phyloP scores from a whole-genome alignment of 2,797 vertebrate species.

The Argyrosomus regius region DNA sequence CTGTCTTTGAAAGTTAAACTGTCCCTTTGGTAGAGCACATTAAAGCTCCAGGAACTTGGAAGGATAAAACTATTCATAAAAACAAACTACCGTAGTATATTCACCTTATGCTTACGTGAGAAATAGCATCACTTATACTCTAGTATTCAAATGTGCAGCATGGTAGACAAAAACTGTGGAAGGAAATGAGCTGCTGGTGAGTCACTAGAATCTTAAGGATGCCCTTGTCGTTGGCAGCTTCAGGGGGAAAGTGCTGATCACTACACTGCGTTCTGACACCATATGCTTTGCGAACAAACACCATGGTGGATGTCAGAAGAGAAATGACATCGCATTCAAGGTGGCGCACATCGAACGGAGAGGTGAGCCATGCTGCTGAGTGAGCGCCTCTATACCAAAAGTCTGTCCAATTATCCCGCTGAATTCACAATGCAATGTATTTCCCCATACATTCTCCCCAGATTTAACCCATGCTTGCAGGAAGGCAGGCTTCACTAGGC shows the following conservation, averaged over 20 bases:
- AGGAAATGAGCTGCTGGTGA: conserved; percentile 47
- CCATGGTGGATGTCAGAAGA: conserved; percentile 55
- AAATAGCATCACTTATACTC: conserved; percentile 31
- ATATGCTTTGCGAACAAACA: conserved; percentile 69
- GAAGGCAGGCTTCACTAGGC: conserved; percentile 21
- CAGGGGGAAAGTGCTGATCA: conserved; percentile 70
- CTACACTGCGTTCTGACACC: conserved; percentile 56
- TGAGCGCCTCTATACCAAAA: conserved; percentile 63
- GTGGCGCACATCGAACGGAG: conserved; percentile 47
- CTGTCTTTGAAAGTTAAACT: conserved; percentile 13
- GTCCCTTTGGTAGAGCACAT: conserved; percentile 23
- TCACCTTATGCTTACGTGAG: conserved; percentile 20
- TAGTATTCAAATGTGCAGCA: conserved; percentile 34
- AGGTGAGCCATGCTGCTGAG: conserved; percentile 70
- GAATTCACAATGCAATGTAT: conserved; percentile 37
- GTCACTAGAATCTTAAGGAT: conserved; percentile 62
- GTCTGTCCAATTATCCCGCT: conserved; percentile 70
- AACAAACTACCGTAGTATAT: conserved; percentile 8
- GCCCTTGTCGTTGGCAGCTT: conserved; percentile 62
- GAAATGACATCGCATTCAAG: conserved; percentile 62
- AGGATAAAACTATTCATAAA: conserved; percentile 25
- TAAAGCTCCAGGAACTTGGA: conserved; percentile 29
- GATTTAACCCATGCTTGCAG: conserved; percentile 54
- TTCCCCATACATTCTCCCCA: conserved; percentile 32
- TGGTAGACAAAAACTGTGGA: conserved; percentile 26